These are phyloP conservation scores for Pseudotriccus pelzelni DNA, from an alignment of 2,797 vertebrate genomes.

Conservation along the genomic window DNA sequence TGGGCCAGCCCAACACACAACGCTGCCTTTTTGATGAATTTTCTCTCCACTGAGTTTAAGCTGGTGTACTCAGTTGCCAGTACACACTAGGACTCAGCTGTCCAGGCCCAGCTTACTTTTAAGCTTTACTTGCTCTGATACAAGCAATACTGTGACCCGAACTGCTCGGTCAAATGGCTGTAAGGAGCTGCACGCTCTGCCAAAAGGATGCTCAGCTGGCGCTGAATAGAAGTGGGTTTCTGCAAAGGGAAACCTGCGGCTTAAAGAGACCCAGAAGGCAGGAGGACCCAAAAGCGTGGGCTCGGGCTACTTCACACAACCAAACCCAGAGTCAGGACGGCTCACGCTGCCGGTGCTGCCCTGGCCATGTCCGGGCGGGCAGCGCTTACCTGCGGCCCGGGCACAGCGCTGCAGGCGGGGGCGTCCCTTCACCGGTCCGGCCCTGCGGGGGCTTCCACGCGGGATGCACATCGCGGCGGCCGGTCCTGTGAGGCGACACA, in stretches of 20 bases:
- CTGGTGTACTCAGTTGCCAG: neutral
- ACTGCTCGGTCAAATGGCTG: neutral
- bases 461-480: neutral
- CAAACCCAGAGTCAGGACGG: neutral
- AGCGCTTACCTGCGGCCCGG: neutral
- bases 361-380: neutral
- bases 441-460: neutral
- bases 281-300: fast-evolving
- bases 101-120: neutral
- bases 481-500: neutral
- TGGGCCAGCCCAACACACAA: neutral
- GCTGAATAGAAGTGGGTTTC: neutral
- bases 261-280: neutral
- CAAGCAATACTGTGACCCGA: neutral
- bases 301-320: no score
- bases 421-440: neutral
- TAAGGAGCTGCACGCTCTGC: neutral
- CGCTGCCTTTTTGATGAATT: neutral
- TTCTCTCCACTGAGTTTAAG: neutral
- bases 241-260: no score
- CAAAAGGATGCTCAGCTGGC: neutral
- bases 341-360: neutral
- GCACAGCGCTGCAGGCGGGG: neutral
- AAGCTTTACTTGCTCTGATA: neutral
- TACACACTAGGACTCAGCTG: neutral